Evolutionary conservation across 2,888 invertebrate species (phyloP), one percentile per base, ranked within the genome.

Genomic region (Venusia cambrica): DNA sequence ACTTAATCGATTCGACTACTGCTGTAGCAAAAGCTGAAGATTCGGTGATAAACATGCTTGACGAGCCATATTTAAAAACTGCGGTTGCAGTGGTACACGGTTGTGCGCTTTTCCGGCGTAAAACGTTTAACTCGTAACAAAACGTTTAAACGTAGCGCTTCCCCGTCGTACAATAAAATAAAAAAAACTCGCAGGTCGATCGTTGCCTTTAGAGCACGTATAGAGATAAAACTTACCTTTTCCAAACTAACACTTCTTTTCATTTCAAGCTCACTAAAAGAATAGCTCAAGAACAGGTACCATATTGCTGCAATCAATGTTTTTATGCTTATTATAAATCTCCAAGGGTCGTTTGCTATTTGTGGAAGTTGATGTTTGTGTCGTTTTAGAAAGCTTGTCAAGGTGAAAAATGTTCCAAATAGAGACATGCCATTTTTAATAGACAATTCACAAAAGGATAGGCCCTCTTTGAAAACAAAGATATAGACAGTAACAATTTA

Each of bases 261-360:
- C 84, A 85, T 85, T 78, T 84, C 83, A 75, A 74, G 58, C 45
- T 73, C 69, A 66, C 54, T 62, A 63, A 77, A 74, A 38, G 61
- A 74, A 57, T 73, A 74, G 54, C 65, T 59, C 39, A 73, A 51
- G 49, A 67, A 73, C 49, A 56, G 51, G 52, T 59, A 69, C 70
- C 83, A 84, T 84, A 73, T 63, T 81, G 73, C 43, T 55, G 44
- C 54, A 46, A 76, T 35, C 51, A 73, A 60, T 65, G 62, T 66
- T 73, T 73, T 71, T 56, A 75, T 51, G 45, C 57, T 58, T 54
- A 61, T 10, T 53, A 73, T 40, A 63, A 73, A 67, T 62, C 57
- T 62, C 65, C 72, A 69, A 65, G 72, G 65, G 46, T 70, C 63
- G 57, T 62, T 64, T 54, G 71, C 67, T 72, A 75, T 77, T 73